These are phyloP conservation scores for Tolmerus cingulatus DNA, from an alignment of 2,888 invertebrate species.

Conservation along the genomic window DNA sequence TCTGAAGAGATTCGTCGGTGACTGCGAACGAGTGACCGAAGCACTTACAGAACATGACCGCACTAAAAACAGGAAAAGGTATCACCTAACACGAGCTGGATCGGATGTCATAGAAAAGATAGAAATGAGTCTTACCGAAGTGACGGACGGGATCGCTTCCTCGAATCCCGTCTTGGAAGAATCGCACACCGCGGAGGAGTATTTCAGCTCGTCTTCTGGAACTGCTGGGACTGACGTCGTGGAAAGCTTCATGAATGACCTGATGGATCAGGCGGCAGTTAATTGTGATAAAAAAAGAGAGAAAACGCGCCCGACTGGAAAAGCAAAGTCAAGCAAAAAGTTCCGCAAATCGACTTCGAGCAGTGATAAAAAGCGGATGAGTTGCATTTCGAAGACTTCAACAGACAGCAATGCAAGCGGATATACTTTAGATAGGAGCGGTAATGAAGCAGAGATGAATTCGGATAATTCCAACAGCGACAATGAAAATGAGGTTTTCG, in stretches of 20 bases:
- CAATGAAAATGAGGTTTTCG: constrained; percentile 57
- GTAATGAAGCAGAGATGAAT: constrained; percentile 47
- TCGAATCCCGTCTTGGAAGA: constrained; percentile 64
- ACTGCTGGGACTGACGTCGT: constrained; percentile 63
- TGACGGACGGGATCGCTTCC: constrained; percentile 49
- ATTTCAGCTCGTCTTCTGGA: constrained; percentile 65
- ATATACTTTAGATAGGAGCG: constrained; percentile 48
- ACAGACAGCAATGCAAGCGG: constrained; percentile 61
- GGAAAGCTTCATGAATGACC: constrained; percentile 68
- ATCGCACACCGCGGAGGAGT: constrained; percentile 71
- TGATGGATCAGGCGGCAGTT: constrained; percentile 66
- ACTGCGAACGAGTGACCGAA: constrained; percentile 61
- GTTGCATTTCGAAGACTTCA: constrained; percentile 62
- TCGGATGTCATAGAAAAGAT: constrained; percentile 51
- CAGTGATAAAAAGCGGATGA: constrained; percentile 59
- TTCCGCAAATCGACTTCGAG: constrained; percentile 14
- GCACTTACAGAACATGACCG: constrained; percentile 60
- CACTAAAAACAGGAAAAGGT: constrained; percentile 62
- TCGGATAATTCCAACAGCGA: constrained; percentile 51
- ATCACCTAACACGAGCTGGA: constrained; percentile 54
- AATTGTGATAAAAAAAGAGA: constrained; percentile 55
- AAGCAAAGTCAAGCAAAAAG: constrained; percentile 27
- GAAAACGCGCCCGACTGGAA: constrained; percentile 49
- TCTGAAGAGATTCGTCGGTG: constrained; percentile 61
- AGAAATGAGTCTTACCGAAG: constrained; percentile 50